Conservation (phyloP, 2,888 invertebrate species). For the Cheiracanthium punctorium region DNA sequence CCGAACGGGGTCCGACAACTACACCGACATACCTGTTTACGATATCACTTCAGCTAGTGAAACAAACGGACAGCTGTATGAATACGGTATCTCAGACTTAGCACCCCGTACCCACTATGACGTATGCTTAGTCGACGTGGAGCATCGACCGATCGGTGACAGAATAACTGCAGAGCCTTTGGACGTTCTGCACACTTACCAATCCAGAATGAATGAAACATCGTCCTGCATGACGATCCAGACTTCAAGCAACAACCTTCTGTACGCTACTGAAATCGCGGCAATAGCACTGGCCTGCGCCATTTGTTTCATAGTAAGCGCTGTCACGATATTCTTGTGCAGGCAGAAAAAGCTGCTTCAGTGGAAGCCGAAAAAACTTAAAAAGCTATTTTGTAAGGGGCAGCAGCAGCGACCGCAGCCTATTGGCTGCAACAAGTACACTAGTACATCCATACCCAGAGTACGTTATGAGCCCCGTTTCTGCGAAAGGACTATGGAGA, state of each 20-base stretch:
- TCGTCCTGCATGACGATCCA: constrained; percentile 25
- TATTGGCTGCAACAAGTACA: constrained; percentile 30
- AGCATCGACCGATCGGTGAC: constrained; percentile 12
- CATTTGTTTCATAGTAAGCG: constrained; percentile 42
- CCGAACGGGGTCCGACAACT: constrained; percentile 37
- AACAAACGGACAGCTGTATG: constrained; percentile 44
- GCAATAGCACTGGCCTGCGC: constrained; percentile 44
- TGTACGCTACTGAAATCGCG: constrained; percentile 29
- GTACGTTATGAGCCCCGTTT: constrained; percentile 8
- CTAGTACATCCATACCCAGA: constrained; percentile 24
- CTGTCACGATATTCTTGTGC: constrained; percentile 29
- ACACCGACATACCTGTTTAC: constrained; percentile 49
- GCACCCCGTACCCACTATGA: constrained; percentile 46
- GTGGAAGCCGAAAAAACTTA: constrained; percentile 26
- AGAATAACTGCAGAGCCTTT: not conserved
- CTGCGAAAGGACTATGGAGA: constrained; percentile 1
- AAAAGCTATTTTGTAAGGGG: constrained; percentile 17
- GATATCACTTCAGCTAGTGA: constrained; percentile 35
- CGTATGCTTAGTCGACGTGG: constrained; percentile 56
- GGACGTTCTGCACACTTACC: not conserved
- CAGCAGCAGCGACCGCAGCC: constrained; percentile 21
- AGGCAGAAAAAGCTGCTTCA: constrained; percentile 10
- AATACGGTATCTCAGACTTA: constrained; percentile 51
- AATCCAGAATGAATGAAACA: not conserved
- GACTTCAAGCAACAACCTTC: constrained; percentile 27